Percentiles rank a stretch among this genome's conserved stretches.
These are phyloP conservation scores for Balanococcus diminutus DNA, from an alignment of 2,888 invertebrate species.

Conservation along the genomic window DNA sequence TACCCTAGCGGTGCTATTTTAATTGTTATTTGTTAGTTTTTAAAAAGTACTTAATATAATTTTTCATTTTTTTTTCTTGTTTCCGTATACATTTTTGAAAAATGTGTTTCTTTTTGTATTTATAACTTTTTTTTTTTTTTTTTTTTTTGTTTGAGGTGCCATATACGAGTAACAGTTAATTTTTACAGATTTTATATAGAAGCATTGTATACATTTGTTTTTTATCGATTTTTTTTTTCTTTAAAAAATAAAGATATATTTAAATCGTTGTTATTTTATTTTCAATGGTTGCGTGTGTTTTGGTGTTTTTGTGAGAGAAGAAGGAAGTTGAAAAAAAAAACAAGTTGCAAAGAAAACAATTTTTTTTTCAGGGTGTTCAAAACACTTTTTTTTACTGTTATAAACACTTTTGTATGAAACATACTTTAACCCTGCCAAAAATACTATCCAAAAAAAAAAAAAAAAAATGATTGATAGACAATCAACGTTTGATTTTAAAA, in stretches of 20 bases:
- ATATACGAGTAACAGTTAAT: constrained; percentile 47
- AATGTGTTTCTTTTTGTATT: constrained; percentile 1
- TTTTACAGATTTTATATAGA: constrained; percentile 48
- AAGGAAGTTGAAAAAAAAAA: too few relatives aligned
- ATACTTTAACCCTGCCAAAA: too few relatives aligned
- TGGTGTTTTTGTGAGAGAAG: too few relatives aligned
- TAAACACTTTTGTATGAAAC: too few relatives aligned
- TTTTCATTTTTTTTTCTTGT: not conserved
- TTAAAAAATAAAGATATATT: constrained; percentile 22
- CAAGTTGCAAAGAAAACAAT: too few relatives aligned
- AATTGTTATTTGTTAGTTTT: constrained; percentile 13
- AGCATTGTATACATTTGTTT: constrained; percentile 35
- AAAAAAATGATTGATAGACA: too few relatives aligned
- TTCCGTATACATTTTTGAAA: constrained; percentile 10
- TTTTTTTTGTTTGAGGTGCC: constrained; percentile 51
- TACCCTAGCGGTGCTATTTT: not conserved
- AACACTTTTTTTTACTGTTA: too few relatives aligned
- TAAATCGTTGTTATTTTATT: constrained; percentile 2
- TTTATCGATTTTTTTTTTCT: constrained; percentile 35
- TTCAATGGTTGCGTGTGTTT: too few relatives aligned
- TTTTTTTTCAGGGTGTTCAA: too few relatives aligned
- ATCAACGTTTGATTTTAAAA: too few relatives aligned
- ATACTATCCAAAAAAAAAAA: too few relatives aligned
- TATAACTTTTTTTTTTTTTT: constrained; percentile 31
- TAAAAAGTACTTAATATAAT: constrained; percentile 24